A percentile compares a stretch with the other conserved stretches of the same genome.
These are phyloP conservation scores for Pyralis farinalis DNA, from an alignment of 2,888 invertebrate genomes.

Conservation along the genomic window DNA sequence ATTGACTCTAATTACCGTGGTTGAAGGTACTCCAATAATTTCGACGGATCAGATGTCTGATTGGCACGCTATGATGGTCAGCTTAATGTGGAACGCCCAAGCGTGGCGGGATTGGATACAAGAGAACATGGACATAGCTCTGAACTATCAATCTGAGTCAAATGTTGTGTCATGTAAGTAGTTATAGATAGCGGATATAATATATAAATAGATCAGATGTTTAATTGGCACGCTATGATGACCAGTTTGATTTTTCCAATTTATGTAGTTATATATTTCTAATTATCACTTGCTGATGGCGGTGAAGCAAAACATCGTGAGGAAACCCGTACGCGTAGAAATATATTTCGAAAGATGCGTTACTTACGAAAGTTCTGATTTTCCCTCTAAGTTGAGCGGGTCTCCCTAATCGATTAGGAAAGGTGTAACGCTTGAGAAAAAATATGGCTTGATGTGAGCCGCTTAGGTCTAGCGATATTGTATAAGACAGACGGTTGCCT, in stretches of 20 bases:
- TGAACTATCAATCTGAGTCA: slow-evolving; percentile 28
- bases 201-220: slow-evolving; percentile 63
- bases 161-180: slow-evolving; percentile 26
- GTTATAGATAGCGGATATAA: too few relatives aligned
- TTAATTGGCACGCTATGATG: slow-evolving; percentile 68
- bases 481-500: slow-evolving; percentile 57
- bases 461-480: slow-evolving; percentile 65
- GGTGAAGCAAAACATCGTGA: too few relatives aligned
- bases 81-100: slow-evolving; percentile 66
- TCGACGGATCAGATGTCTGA: slow-evolving; percentile 60
- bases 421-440: too few relatives aligned
- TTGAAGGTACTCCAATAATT: slow-evolving; percentile 46
- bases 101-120: slow-evolving; percentile 70
- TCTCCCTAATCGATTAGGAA: too few relatives aligned
- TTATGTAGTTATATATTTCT: too few relatives aligned
- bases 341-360: too few relatives aligned
- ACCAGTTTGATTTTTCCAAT: too few relatives aligned
- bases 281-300: too few relatives aligned
- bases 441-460: slow-evolving; percentile 68
- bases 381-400: too few relatives aligned
- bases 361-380: too few relatives aligned
- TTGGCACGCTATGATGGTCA: slow-evolving; percentile 68
- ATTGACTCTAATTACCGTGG: neutral
- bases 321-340: too few relatives aligned
- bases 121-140: slow-evolving; percentile 50